These are phyloP conservation scores for Venusia cambrica DNA, from an alignment of 2,888 invertebrate species.

Conservation along the genomic window DNA sequence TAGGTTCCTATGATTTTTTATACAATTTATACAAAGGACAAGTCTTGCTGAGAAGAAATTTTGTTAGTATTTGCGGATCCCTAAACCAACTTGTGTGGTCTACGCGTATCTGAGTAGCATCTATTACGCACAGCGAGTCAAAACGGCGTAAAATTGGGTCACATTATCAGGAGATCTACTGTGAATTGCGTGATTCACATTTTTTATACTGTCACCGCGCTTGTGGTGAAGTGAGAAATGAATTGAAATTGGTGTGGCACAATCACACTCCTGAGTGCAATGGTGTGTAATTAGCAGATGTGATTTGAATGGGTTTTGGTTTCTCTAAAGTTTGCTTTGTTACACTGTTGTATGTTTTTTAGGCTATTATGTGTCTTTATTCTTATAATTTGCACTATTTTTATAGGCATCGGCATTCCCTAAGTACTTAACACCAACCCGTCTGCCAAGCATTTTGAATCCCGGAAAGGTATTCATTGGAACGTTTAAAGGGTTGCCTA, in stretches of 20 bases:
- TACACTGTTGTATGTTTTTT: not conserved
- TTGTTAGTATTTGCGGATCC: constrained; percentile 7
- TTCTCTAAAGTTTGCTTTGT: not conserved
- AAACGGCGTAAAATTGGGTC: constrained; percentile 74
- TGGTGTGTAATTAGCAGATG: constrained; percentile 19
- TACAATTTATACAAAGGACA: too few relatives aligned
- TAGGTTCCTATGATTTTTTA: too few relatives aligned
- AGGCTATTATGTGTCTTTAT: too few relatives aligned
- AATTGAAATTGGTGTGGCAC: constrained; percentile 21
- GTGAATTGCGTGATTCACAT: constrained; percentile 27
- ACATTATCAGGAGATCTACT: constrained; percentile 44
- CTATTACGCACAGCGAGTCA: constrained; percentile 49
- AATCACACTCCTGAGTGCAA: constrained; percentile 24
- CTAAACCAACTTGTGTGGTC: constrained; percentile 58
- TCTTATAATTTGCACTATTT: too few relatives aligned
- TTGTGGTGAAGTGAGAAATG: constrained; percentile 37
- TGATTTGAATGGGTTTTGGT: not conserved
- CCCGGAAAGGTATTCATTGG: too few relatives aligned
- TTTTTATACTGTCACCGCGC: constrained; percentile 26
- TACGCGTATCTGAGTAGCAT: constrained; percentile 60
- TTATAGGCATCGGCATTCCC: too few relatives aligned
- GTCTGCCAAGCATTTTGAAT: too few relatives aligned
- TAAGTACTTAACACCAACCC: too few relatives aligned
- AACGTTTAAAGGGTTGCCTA: too few relatives aligned
- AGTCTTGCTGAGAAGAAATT: too few relatives aligned